A percentile compares a stretch with the other conserved stretches of the same genome.
Conservation (phyloP, 2,888 invertebrate genomes). For the Drosophila nr. medialis region DNA sequence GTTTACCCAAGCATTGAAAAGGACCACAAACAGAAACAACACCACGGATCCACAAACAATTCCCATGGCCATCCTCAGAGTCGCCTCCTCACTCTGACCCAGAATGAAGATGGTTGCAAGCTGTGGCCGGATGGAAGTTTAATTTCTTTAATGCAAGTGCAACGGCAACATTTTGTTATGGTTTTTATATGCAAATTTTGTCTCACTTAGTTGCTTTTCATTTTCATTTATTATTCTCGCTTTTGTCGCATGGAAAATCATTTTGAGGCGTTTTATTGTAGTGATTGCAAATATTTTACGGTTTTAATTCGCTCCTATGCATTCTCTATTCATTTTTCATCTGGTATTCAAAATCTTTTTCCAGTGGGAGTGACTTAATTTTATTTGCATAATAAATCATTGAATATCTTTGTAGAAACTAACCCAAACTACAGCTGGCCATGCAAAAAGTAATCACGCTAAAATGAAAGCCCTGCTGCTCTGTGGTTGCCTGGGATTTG, state of each 20-base stretch:
- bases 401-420: constrained; percentile 23
- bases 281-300: constrained; percentile 72
- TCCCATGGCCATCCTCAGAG: constrained; percentile 8
- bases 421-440: constrained; percentile 1
- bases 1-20: constrained; percentile 66
- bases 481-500: constrained; percentile 20
- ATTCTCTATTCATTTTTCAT: constrained; percentile 47
- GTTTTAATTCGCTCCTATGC: constrained; percentile 57
- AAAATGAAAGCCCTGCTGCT: constrained; percentile 15
- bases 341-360: constrained; percentile 52
- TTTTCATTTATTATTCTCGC: constrained; percentile 49
- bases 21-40: constrained; percentile 30
- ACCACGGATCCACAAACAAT: constrained; percentile 26
- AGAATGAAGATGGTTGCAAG: background rate
- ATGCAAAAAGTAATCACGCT: constrained; percentile 21
- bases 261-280: constrained; percentile 31
- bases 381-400: constrained; percentile 53
- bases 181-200: constrained; percentile 37
- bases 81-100: background rate
- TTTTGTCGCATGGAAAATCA: constrained; percentile 34
- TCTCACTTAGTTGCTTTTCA: constrained; percentile 59
- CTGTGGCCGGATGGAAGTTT: constrained; percentile 44
- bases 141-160: constrained; percentile 72
- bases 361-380: constrained; percentile 33
- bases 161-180: constrained; percentile 34